Conservation (phyloP, 2,113 vertebrate species). For the Pogonocichla stellata region DNA sequence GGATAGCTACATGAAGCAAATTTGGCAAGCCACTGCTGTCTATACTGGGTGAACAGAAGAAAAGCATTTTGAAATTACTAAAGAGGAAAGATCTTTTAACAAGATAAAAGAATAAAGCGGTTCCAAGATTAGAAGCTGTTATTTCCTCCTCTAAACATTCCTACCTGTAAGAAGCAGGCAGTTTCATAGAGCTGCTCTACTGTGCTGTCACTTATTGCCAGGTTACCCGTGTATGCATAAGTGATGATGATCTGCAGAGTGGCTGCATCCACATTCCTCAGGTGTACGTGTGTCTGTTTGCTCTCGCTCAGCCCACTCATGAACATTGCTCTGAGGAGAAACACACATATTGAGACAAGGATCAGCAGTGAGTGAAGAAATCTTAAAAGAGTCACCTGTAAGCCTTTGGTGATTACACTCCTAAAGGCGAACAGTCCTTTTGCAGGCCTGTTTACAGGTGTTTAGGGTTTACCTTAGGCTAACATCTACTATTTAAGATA, state of each 20-base stretch:
- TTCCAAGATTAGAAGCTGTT: neutral
- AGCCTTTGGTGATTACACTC: neutral
- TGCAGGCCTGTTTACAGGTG: neutral
- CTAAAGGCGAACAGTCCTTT: neutral
- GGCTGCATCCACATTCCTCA: slow-evolving; percentile 92
- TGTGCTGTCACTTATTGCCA: slow-evolving; percentile 91
- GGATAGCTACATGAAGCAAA: neutral
- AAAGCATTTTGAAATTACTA: neutral
- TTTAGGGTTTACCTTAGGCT: neutral
- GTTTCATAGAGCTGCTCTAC: slow-evolving; percentile 98
- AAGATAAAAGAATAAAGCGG: neutral
- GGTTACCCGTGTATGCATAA: slow-evolving; percentile 96
- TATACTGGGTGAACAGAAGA: neutral
- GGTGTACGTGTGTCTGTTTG: slow-evolving; percentile 93
- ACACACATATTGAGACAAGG: neutral
- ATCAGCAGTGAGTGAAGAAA: neutral
- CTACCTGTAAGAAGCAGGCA: slow-evolving; percentile 96
- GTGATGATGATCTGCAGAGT: slow-evolving; percentile 94
- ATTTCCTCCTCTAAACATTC: neutral
- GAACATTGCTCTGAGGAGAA: slow-evolving; percentile 90
- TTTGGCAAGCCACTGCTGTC: neutral
- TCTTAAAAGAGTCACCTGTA: neutral
- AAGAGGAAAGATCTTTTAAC: neutral
- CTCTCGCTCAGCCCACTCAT: slow-evolving; percentile 98
- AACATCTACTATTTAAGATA: neutral